Evolutionary conservation across 2,888 invertebrate species (phyloP), one percentile per base, ranked within the genome.

Genomic region (Mythimna lalbum): DNA sequence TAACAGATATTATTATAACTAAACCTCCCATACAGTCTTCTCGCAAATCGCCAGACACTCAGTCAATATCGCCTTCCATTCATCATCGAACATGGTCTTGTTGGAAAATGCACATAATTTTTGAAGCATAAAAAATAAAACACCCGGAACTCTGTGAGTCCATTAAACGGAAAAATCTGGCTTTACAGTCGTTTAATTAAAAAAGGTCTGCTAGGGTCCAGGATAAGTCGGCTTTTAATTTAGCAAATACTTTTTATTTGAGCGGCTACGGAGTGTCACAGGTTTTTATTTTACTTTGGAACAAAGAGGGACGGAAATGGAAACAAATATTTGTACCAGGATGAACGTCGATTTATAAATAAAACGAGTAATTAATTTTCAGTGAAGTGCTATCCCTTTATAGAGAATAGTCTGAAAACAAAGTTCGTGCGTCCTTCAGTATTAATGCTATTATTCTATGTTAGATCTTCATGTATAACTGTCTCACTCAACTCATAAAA

Each of bases 221-320:
- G 33, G 27, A 57, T 68, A 76, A 55, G 60, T 56, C 56, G 17
- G 62, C 52, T 69, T 70, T 80, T 65, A 69, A 69, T 72, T 77
- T 62, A 47, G 14, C 43, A 69, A 76, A 73, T 62, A 57, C 39
- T 10, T 65, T 69, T 12, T 61, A 52, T 70, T 61, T 67, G 2
- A 50, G 49, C 27, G 52, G 43, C 47, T 47, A 23, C 39, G 52
- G 50, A 27, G 27, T 47, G 62, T 63, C 53, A 39, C 23, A n/a
- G 43, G 52, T 62, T 47, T 75, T 39, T 19, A 23, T 61, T 31
- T 31, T 6, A 52, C 43, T 63, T 57, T 23, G 27, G 10, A 50
- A 63, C n/a, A 60, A 53, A n/a, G 27, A 49, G 7, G 12, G 12
- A 31, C 6, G 0, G 17, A 49, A 49, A 39, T 36, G 4, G 17